Evolutionary conservation across 2,888 invertebrate species (phyloP).

Genomic region (Phyllotreta striolata): DNA sequence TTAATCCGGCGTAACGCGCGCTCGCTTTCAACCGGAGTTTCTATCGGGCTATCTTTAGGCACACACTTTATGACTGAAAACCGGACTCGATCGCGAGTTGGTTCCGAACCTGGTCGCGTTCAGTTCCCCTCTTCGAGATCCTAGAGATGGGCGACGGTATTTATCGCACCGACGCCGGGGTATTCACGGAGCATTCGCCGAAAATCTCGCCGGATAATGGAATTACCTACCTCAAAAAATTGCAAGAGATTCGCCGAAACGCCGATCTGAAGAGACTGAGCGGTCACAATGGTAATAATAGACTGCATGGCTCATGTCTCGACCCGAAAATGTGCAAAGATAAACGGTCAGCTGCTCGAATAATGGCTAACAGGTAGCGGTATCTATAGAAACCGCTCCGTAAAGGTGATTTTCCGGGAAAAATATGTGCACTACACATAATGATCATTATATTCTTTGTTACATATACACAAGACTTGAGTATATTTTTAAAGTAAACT

Average conservation of each 20-base stretch:
- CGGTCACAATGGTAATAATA: background rate
- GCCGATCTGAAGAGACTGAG: background rate
- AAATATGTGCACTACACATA: background rate
- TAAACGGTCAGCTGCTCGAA: background rate
- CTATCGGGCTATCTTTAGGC: slow-evolving; percentile 34
- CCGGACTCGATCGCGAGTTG: slow-evolving; percentile 30
- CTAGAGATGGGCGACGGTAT: slow-evolving; percentile 24
- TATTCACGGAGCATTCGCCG: slow-evolving; percentile 11
- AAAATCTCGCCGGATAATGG: slow-evolving; percentile 10
- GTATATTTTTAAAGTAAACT: background rate
- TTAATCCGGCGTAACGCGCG: slow-evolving; percentile 13
- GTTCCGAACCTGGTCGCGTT: slow-evolving; percentile 33
- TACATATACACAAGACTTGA: too few species aligned
- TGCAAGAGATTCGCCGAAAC: slow-evolving; percentile 1
- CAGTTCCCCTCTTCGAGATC: slow-evolving; percentile 28
- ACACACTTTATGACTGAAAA: slow-evolving; percentile 38
- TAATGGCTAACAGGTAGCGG: background rate
- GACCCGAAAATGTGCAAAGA: background rate
- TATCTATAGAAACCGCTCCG: too few species aligned
- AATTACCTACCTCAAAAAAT: slow-evolving; percentile 20
- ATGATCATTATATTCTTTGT: background rate
- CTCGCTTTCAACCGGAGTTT: slow-evolving; percentile 15
- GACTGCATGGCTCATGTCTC: slow-evolving; percentile 11
- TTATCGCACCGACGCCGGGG: slow-evolving; percentile 17
- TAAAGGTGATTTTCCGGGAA: background rate